Conservation (phyloP, 1,140 invertebrate species). For the Samia ricini region DNA sequence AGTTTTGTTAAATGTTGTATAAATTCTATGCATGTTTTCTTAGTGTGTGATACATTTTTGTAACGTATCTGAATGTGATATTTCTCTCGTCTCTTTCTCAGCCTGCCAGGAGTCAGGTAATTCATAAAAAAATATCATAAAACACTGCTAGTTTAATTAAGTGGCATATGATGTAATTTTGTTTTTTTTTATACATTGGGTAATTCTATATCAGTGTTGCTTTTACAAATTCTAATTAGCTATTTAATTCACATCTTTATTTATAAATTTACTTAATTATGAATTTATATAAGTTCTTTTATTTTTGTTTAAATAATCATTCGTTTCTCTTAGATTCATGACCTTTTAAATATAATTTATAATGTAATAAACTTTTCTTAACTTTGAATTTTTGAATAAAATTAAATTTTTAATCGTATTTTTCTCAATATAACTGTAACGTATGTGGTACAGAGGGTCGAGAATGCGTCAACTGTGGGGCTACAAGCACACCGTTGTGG, state of each 20-base stretch:
- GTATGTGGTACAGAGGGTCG: conserved; percentile 86
- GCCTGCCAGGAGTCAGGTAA: conserved; percentile 75
- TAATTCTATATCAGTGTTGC: conserved; percentile 3
- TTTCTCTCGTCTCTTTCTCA: conserved; percentile 71
- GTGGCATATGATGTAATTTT: conserved; percentile 2
- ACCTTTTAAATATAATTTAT: too few relatives aligned
- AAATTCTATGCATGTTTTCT: conserved; percentile 50
- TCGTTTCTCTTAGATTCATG: too few relatives aligned
- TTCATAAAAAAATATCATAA: conserved; percentile 11
- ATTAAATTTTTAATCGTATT: background rate
- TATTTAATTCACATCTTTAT: background rate
- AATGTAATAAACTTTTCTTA: conserved; percentile 2
- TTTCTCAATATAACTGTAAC: conserved; percentile 2
- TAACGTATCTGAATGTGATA: conserved; percentile 75
- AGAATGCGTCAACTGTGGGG: conserved; percentile 98
- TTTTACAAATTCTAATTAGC: conserved; percentile 1
- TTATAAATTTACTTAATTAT: too few relatives aligned
- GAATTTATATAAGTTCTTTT: background rate
- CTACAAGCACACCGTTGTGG: conserved; percentile 97
- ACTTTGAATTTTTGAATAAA: background rate
- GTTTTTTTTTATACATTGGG: conserved; percentile 19
- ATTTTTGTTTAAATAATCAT: background rate
- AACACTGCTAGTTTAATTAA: conserved; percentile 1
- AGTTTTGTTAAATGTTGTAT: conserved; percentile 35
- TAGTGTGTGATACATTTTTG: conserved; percentile 61